Percentiles rank a stretch among this genome's conserved stretches.
phyloP scores from a whole-genome alignment of 2,888 invertebrate genomes.

The Tinea semifulvella region DNA sequence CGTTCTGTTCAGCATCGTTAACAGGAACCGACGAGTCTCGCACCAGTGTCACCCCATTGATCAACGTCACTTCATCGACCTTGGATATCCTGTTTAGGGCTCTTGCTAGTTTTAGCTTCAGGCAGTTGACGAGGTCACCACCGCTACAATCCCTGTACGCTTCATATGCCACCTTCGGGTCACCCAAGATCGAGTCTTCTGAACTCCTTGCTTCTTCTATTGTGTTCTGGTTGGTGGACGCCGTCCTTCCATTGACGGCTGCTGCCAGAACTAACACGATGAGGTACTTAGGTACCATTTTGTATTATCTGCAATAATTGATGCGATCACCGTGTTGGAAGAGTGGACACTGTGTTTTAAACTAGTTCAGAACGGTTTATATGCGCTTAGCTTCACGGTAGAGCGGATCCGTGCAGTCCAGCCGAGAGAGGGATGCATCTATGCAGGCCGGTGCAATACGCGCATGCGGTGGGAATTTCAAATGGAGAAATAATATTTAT shows the following conservation, averaged over 20 bases:
- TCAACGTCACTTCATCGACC: conserved; percentile 71
- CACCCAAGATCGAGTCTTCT: conserved; percentile 66
- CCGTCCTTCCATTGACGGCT: conserved; percentile 60
- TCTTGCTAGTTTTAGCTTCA: conserved; percentile 82
- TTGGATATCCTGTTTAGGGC: conserved; percentile 78
- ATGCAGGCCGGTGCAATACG: conserved; percentile 35
- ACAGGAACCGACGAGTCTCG: conserved; percentile 65
- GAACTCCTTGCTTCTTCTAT: conserved; percentile 49
- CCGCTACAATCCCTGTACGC: conserved; percentile 84
- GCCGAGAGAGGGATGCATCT: conserved; percentile 55
- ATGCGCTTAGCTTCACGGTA: conserved; percentile 62
- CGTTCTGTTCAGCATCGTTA: conserved; percentile 64
- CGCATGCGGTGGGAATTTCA: conserved; percentile 11
- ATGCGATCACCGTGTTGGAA: conserved; percentile 22
- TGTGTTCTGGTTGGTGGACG: conserved; percentile 55
- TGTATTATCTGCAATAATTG: conserved; percentile 44
- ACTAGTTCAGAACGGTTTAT: conserved; percentile 57
- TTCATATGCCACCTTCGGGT: conserved; percentile 77
- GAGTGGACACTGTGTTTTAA: conserved; percentile 50
- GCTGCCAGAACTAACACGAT: conserved; percentile 64
- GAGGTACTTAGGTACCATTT: conserved; percentile 69
- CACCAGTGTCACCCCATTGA: conserved; percentile 80
- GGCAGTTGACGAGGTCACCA: conserved; percentile 73
- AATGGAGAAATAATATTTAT: conserved; percentile 12
- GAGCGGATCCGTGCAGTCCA: conserved; percentile 32